Conservation (phyloP, 2,888 invertebrate genomes). For the Thera britannica region DNA sequence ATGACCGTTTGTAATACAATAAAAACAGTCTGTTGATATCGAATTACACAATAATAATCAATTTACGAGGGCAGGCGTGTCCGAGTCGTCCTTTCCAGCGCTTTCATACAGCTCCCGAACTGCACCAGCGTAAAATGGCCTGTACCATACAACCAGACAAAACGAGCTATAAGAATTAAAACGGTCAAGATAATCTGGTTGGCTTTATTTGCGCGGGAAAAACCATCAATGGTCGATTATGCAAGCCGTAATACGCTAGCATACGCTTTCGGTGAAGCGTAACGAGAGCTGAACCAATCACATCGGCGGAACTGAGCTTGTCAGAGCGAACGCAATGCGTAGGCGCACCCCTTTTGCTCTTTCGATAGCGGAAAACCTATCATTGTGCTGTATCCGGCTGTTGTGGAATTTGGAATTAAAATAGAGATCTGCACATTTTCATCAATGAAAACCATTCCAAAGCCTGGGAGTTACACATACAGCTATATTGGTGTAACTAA, state of each 20-base stretch:
- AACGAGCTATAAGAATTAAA: slow-evolving; percentile 37
- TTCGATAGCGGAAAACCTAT: slow-evolving; percentile 61
- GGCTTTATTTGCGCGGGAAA: slow-evolving; percentile 61
- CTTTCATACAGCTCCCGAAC: slow-evolving; percentile 56
- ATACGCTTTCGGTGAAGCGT: slow-evolving; percentile 68
- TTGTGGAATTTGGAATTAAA: slow-evolving; percentile 45
- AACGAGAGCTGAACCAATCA: slow-evolving; percentile 64
- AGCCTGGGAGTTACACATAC: slow-evolving; percentile 30
- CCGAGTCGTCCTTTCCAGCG: slow-evolving; percentile 61
- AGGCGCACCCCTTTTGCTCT: slow-evolving; percentile 68
- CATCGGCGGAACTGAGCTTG: slow-evolving; percentile 77
- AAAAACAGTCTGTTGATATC: slow-evolving; percentile 2
- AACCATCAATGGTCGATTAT: slow-evolving; percentile 69
- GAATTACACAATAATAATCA: slow-evolving; percentile 53
- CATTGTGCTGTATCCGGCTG: slow-evolving; percentile 63
- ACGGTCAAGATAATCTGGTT: slow-evolving; percentile 48
- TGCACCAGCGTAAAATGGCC: slow-evolving; percentile 51
- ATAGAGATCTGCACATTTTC: slow-evolving; percentile 37
- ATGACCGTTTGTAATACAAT: background rate
- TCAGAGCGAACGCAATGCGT: slow-evolving; percentile 73
- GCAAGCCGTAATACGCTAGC: slow-evolving; percentile 63
- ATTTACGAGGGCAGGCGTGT: slow-evolving; percentile 71
- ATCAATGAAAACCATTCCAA: slow-evolving; percentile 39
- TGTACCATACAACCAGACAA: slow-evolving; percentile 34
- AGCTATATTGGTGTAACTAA: slow-evolving; percentile 30